A percentile compares a stretch with the other conserved stretches of the same genome.
Conservation (phyloP, 2,113 vertebrate species). For the Tamias sibiricus region DNA sequence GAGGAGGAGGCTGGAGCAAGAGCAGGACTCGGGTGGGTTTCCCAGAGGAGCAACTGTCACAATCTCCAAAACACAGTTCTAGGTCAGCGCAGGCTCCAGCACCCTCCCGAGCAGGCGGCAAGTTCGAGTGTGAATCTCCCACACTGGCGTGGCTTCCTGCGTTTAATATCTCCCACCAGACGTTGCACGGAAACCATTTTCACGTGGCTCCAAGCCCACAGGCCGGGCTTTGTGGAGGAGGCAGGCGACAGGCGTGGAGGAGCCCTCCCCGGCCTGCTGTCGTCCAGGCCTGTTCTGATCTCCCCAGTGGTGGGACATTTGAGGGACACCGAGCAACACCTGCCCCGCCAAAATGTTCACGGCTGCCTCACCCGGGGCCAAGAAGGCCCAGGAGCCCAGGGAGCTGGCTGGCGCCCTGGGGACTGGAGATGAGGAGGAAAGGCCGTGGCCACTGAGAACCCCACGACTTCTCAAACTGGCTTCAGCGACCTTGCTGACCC, state of each 20-base stretch:
- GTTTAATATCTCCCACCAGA: neutral
- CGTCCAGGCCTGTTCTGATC: neutral
- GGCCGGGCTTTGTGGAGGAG: neutral
- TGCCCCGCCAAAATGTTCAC: too few species aligned
- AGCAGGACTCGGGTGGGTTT: too few species aligned
- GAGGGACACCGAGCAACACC: neutral
- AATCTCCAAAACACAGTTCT: neutral
- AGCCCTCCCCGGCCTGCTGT: neutral
- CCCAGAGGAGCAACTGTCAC: neutral
- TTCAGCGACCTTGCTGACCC: neutral
- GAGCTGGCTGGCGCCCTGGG: too few species aligned
- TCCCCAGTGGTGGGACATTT: neutral
- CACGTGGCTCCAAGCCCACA: rapidly evolving
- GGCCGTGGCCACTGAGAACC: rapidly evolving
- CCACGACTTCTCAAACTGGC: neutral
- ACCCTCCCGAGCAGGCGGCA: neutral
- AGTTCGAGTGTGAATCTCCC: neutral
- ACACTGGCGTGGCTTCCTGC: rapidly evolving
- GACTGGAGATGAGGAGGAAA: neutral
- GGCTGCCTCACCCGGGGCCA: neutral
- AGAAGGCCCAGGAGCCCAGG: too few species aligned
- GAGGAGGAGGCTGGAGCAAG: neutral
- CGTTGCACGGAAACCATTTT: too few species aligned
- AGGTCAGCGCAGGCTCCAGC: too few species aligned
- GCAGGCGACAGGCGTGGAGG: rapidly evolving